These are phyloP conservation scores for Anthonomus grandis DNA, from an alignment of 1,140 invertebrate genomes.

Conservation along the genomic window DNA sequence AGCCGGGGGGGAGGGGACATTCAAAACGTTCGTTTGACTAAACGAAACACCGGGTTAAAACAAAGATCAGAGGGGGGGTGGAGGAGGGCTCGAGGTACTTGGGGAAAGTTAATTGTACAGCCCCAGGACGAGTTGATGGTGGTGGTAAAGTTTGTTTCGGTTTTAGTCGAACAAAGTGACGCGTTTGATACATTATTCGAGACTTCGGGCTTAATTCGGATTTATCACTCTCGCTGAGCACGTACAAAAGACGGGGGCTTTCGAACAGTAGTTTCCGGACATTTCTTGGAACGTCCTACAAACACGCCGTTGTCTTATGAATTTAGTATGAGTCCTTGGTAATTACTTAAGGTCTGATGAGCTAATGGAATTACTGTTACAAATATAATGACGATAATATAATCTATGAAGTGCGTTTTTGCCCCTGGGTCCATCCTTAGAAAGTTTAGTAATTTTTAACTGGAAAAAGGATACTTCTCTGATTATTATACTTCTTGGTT, in stretches of 20 bases:
- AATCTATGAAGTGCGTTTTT: too few relatives aligned
- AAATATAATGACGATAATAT: too few relatives aligned
- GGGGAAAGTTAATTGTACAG: constrained; percentile 26
- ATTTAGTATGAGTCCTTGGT: too few relatives aligned
- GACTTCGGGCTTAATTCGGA: constrained; percentile 2
- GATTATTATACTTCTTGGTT: too few relatives aligned
- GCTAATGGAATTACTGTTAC: too few relatives aligned
- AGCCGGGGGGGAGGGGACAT: too few relatives aligned
- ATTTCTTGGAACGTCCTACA: neutral
- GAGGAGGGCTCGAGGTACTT: constrained; percentile 21
- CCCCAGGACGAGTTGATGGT: constrained; percentile 22
- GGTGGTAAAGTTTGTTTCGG: constrained; percentile 20
- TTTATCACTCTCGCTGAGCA: constrained; percentile 4
- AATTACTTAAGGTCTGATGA: too few relatives aligned
- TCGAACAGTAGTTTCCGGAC: neutral
- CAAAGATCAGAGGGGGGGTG: constrained; percentile 10
- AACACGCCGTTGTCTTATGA: too few relatives aligned
- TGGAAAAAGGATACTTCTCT: too few relatives aligned
- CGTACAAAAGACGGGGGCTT: neutral
- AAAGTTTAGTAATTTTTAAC: too few relatives aligned
- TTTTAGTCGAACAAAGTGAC: constrained; percentile 14
- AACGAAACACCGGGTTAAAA: constrained; percentile 5
- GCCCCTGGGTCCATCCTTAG: too few relatives aligned
- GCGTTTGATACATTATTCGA: constrained; percentile 14
- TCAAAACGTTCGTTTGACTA: neutral